Evolutionary conservation across 2,797 vertebrate species (phyloP), one percentile per base, ranked within the genome.

Genomic region (Pantherophis alleghaniensis): DNA sequence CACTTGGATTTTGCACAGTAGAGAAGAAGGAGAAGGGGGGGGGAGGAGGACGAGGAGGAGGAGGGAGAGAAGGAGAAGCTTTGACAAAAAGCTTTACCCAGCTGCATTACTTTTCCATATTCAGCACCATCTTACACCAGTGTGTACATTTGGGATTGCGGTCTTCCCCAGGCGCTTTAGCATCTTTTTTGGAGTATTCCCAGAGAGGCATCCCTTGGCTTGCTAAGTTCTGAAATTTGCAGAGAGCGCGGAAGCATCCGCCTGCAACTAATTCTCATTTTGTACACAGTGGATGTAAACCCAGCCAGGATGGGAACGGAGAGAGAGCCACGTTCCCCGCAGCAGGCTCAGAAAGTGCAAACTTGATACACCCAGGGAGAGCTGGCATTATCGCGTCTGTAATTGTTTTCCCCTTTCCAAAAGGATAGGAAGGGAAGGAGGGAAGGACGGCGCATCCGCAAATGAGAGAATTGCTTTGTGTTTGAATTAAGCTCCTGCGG

Each of bases 201-300:
- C 69, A 89, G 87, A 79, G 51, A 6, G 16, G 60, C 47, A 88
- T 89, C 56, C 69, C 90, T 91, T 93, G 94, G 14, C 74, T 90
- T 88, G 91, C 94, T 94, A 93, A 92, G 91, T 92, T 90, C 92
- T 91, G 13, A 24, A 66, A n/a, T 47, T 12, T 53, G 51, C 16
- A 47, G 91, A 57, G 42, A 92, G 94, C 20, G 57, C 55, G 60
- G 92, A 93, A 69, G 79, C 83, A 94, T 93, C 91, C 32, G 87
- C 32, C 26, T 51, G 86, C 83, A 59, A 94, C 89, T 90, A 66
- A 94, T 4, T 86, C 3, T 91, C 86, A 18, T 87, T 92, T 92
- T 94, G 13, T 83, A 90, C 87, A 86, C 57, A 87, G 3, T 0
- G 92, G 95, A 94, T 32, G 91, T 94, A 95, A 16, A 56, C 2